These are phyloP conservation scores for Tillus elongatus DNA, from an alignment of 2,888 invertebrate genomes.

Conservation along the genomic window DNA sequence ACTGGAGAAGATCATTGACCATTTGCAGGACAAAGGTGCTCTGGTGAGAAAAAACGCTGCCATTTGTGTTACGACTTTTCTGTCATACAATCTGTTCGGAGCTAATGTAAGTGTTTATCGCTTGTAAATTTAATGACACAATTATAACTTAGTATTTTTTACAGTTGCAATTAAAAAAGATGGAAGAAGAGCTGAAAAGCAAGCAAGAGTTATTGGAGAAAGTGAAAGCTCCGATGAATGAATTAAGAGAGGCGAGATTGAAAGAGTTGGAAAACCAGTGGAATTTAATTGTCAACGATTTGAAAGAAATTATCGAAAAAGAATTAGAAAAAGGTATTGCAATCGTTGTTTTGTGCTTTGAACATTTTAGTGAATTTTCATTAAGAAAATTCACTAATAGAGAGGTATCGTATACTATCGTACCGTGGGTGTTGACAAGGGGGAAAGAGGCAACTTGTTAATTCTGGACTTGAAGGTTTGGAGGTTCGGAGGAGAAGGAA, in stretches of 20 bases:
- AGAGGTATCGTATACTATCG: too few relatives aligned
- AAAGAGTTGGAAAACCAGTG: conserved; percentile 42
- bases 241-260: conserved; percentile 45
- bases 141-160: conserved; percentile 12
- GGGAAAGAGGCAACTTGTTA: too few relatives aligned
- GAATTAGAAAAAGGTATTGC: conserved; percentile 38
- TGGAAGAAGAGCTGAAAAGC: conserved; percentile 51
- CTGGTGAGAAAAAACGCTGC: conserved; percentile 79
- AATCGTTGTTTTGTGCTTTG: conserved; percentile 6
- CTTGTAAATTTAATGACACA: conserved; percentile 6
- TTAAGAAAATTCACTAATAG: too few relatives aligned
- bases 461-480: too few relatives aligned
- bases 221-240: conserved; percentile 49
- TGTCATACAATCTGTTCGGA: conserved; percentile 82
- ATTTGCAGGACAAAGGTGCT: conserved; percentile 75
- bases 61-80: conserved; percentile 64
- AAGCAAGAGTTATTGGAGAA: conserved; percentile 39
- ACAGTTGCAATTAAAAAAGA: conserved; percentile 39
- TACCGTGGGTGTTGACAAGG: too few relatives aligned
- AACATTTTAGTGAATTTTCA: too few relatives aligned
- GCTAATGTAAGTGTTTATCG: conserved; percentile 49
- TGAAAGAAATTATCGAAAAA: conserved; percentile 45
- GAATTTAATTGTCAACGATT: conserved; percentile 46
- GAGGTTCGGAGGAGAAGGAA: too few relatives aligned
- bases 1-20: conserved; percentile 56